phyloP scores from a whole-genome alignment of 2,797 vertebrate genomes.

The Microhierax caerulescens region DNA sequence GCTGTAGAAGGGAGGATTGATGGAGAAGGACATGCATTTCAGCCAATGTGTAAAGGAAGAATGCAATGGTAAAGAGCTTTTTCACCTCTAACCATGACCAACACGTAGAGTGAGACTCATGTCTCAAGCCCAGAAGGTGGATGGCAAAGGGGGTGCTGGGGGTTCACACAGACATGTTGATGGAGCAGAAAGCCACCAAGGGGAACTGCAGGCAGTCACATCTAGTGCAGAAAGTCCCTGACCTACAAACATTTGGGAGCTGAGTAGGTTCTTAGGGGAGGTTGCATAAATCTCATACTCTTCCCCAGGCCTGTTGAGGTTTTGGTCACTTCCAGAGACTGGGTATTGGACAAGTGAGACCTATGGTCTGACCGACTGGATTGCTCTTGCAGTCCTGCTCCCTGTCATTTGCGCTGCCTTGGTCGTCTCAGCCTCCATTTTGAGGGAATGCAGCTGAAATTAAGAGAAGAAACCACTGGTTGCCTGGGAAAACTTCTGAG shows the following conservation, averaged over 20 bases:
- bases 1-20: constrained; percentile 33
- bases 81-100: not conserved
- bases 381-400: not conserved
- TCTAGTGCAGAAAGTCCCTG: not conserved
- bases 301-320: not conserved
- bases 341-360: not conserved
- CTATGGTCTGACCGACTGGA: not conserved
- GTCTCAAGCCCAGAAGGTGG: not conserved
- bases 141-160: rapidly evolving
- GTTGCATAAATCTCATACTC: not conserved
- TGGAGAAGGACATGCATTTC: not conserved
- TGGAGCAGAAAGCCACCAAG: not conserved
- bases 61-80: not conserved
- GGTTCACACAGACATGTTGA: not conserved
- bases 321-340: not conserved
- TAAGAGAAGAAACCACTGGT: not conserved
- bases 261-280: not conserved
- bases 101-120: not conserved
- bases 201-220: not conserved
- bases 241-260: not conserved
- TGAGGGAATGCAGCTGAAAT: not conserved
- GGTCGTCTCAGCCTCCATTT: not conserved
- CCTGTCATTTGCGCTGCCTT: not conserved
- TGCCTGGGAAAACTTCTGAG: constrained; percentile 1
- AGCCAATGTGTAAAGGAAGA: not conserved